Evolutionary conservation across 2,113 vertebrate genomes (phyloP).

Genomic region (Sylvilagus bachmani): DNA sequence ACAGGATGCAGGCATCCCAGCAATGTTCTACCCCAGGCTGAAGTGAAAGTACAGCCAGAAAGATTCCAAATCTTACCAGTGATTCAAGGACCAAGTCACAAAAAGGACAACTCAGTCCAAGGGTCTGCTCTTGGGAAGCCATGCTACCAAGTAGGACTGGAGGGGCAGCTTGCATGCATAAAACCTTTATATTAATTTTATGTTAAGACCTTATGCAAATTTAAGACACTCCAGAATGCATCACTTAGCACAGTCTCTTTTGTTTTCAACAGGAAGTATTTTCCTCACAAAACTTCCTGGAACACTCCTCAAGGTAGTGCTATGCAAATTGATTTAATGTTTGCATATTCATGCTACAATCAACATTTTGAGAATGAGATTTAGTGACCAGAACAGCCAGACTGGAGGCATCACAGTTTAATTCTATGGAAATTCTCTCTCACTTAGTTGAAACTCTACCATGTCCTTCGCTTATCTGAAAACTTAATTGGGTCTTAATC

Average conservation of each 20-base stretch:
- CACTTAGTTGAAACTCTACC: conserved; percentile 9
- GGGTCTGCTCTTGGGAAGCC: neutral
- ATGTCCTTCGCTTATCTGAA: conserved; percentile 5
- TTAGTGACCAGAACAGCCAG: neutral
- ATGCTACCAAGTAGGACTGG: no score
- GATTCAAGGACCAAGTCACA: neutral
- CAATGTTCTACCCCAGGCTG: no score
- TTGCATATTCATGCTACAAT: neutral
- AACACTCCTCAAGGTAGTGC: neutral
- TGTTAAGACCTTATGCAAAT: neutral
- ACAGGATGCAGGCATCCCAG: no score
- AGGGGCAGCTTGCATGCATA: neutral
- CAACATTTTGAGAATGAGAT: neutral
- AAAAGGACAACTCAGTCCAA: accelerated
- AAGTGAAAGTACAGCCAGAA: no score
- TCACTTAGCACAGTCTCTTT: neutral
- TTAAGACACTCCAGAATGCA: neutral
- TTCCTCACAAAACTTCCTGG: neutral
- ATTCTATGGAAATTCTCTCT: neutral
- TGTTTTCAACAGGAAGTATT: neutral
- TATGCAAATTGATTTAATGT: neutral
- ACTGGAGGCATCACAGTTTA: neutral
- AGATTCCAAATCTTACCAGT: neutral
- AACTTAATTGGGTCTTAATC: conserved; percentile 58
- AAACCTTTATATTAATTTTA: neutral